These are phyloP conservation scores for Delichon dasypus DNA, from an alignment of 2,797 vertebrate genomes.

Conservation along the genomic window DNA sequence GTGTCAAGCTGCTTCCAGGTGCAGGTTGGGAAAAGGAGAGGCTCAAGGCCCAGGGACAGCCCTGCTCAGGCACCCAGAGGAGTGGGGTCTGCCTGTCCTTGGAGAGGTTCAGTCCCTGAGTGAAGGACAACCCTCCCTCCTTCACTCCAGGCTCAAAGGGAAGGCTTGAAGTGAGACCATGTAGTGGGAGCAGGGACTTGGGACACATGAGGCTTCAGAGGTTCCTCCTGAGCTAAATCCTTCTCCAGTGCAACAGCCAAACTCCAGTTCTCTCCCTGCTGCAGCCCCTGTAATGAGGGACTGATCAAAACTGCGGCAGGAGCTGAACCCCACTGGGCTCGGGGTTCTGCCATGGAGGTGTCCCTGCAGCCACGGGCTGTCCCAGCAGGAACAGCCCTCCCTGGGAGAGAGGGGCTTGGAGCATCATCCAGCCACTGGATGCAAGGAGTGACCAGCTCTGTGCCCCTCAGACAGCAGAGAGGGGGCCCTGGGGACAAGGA, in stretches of 20 bases:
- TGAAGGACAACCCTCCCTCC: background rate
- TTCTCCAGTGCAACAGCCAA: background rate
- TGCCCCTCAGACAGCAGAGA: background rate
- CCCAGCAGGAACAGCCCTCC: background rate
- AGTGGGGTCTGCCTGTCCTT: background rate
- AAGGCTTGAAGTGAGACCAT: background rate
- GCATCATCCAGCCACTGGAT: background rate
- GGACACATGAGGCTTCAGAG: rapidly evolving
- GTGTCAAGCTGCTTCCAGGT: background rate
- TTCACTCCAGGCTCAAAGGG: background rate
- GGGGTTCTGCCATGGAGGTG: rapidly evolving
- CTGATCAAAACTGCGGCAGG: background rate
- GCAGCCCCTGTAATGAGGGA: rapidly evolving
- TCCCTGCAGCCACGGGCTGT: background rate
- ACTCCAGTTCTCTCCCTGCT: too few species aligned
- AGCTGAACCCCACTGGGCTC: background rate
- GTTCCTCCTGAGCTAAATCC: background rate
- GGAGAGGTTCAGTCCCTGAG: background rate
- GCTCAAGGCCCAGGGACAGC: background rate
- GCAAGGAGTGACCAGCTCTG: background rate
- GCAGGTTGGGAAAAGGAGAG: background rate
- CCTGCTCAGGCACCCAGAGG: background rate
- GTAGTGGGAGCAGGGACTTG: background rate
- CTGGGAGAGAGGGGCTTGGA: background rate
- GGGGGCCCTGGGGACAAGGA: background rate